These are phyloP conservation scores for Mastacembelus armatus DNA, from an alignment of 2,797 vertebrate genomes.

Conservation along the genomic window DNA sequence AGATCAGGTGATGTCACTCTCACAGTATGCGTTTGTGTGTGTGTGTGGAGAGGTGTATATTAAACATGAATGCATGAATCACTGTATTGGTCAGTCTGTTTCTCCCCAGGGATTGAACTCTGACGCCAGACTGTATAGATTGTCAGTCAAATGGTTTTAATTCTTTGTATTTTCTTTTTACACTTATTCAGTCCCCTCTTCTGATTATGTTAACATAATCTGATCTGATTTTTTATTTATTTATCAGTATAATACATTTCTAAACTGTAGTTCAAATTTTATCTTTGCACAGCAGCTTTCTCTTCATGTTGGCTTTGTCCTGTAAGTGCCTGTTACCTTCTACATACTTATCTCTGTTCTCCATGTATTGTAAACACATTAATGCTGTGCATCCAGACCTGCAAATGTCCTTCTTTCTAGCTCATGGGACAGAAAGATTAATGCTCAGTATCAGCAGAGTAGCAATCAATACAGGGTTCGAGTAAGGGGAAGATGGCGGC, in stretches of 20 bases:
- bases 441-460: constrained; percentile 28
- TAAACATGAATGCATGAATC: constrained; percentile 41
- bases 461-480: constrained; percentile 37
- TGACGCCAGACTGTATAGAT: constrained; percentile 37
- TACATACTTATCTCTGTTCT: background rate
- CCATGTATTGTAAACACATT: background rate
- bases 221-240: no score
- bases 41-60: constrained; percentile 8
- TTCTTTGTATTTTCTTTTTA: no score
- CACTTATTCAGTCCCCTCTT: no score
- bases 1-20: constrained; percentile 44
- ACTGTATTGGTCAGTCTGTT: constrained; percentile 1
- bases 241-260: no score
- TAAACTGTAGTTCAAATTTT: background rate
- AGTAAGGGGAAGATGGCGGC: background rate
- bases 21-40: constrained; percentile 15
- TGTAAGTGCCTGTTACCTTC: background rate
- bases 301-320: background rate
- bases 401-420: constrained; percentile 22
- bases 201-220: no score
- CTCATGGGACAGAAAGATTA: constrained; percentile 27
- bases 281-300: background rate
- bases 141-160: background rate
- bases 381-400: constrained; percentile 27
- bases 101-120: constrained; percentile 32